These are phyloP conservation scores for Paraescarpia echinospica DNA, from an alignment of 1,140 invertebrate species.

Conservation along the genomic window DNA sequence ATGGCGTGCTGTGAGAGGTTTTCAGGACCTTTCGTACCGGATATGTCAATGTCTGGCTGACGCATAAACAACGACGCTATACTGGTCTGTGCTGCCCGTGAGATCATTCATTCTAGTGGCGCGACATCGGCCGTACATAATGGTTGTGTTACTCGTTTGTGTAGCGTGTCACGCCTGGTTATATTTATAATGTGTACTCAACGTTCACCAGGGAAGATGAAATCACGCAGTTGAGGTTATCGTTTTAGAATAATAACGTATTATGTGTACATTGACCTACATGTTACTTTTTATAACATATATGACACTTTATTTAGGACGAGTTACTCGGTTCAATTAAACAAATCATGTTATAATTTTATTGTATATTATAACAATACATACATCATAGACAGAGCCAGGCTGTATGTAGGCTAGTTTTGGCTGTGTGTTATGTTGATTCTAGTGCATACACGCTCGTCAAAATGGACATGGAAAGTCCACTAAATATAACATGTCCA, in stretches of 20 bases:
- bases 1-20: neutral
- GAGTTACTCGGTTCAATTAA: too few species aligned
- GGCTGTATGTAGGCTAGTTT: too few species aligned
- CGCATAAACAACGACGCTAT: neutral
- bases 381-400: too few species aligned
- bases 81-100: neutral
- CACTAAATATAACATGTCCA: too few species aligned
- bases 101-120: neutral
- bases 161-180: neutral
- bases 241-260: neutral
- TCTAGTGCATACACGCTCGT: too few species aligned
- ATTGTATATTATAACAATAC: too few species aligned
- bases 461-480: too few species aligned
- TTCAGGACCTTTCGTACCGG: neutral
- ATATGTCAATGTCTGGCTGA: neutral
- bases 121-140: neutral
- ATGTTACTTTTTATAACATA: too few species aligned
- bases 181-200: neutral
- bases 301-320: too few species aligned
- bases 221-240: neutral
- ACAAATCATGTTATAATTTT: too few species aligned
- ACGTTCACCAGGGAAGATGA: neutral
- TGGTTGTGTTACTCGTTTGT: neutral
- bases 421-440: too few species aligned
- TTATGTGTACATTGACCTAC: neutral